These are phyloP conservation scores for Catalaphyllia jardinei DNA, from an alignment of 64 coral and sea anemone species.

Conservation along the genomic window DNA sequence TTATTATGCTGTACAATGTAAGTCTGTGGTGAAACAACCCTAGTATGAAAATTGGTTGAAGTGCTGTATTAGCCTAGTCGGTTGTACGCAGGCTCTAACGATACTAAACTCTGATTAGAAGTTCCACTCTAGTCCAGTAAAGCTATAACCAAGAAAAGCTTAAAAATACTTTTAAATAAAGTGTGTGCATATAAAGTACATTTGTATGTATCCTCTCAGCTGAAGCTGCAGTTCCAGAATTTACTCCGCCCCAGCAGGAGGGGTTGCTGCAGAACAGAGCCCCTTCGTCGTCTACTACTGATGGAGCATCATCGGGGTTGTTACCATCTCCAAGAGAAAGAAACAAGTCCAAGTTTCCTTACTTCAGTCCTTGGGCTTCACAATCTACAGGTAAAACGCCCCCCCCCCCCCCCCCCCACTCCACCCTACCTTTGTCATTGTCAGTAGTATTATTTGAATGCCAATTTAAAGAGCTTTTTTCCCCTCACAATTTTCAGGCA, in stretches of 20 bases:
- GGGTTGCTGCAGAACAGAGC: neutral
- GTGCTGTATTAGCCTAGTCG: no score
- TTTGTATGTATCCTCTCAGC: neutral
- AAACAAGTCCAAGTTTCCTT: conserved; percentile 79
- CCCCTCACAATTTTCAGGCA: neutral
- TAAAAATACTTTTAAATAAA: neutral
- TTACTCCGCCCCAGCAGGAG: conserved; percentile 13
- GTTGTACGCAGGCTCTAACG: no score
- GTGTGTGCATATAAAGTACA: neutral
- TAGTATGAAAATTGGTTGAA: neutral
- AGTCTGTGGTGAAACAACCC: neutral
- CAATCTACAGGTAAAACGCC: conserved; percentile 59
- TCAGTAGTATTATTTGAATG: neutral
- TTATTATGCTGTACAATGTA: neutral
- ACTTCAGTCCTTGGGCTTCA: conserved; percentile 87
- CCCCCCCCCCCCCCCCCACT: no score
- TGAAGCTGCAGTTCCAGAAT: conserved; percentile 4
- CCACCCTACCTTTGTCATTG: neutral
- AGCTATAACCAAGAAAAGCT: no score
- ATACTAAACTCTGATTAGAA: no score
- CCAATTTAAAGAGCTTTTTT: neutral
- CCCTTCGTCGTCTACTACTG: neutral
- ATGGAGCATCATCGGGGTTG: neutral
- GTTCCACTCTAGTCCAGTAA: no score
- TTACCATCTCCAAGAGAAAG: conserved; percentile 39